These are phyloP conservation scores for Leptopilina myrica DNA, from an alignment of 2,888 invertebrate species.

Conservation along the genomic window DNA sequence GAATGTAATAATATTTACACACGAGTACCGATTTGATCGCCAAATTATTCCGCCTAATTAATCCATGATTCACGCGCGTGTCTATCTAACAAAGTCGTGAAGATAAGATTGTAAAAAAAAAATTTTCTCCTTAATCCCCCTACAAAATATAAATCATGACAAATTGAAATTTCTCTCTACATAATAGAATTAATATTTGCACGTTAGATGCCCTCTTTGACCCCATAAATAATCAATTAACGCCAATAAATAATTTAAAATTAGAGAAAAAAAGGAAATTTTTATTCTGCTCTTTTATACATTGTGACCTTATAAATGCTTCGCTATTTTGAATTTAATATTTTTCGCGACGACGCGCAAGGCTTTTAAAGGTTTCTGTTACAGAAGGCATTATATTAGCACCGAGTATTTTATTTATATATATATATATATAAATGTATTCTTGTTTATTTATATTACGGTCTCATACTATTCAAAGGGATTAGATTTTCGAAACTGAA, in stretches of 20 bases:
- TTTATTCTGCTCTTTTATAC: too few species aligned
- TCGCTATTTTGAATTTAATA: slow-evolving; percentile 3
- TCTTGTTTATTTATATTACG: background rate
- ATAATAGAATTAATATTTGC: background rate
- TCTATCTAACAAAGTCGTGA: background rate
- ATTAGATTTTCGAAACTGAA: slow-evolving; percentile 13
- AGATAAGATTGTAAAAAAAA: background rate
- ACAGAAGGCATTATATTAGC: slow-evolving; percentile 6
- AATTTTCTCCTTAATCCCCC: background rate
- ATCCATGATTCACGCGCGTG: background rate
- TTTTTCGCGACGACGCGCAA: background rate
- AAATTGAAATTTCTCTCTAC: background rate
- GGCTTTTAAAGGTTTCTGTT: slow-evolving; percentile 5
- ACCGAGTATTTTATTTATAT: too few species aligned
- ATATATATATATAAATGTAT: too few species aligned
- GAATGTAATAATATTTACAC: slow-evolving; percentile 7
- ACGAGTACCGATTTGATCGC: background rate
- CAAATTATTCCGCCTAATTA: slow-evolving; percentile 15
- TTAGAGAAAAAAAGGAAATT: background rate
- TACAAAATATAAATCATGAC: background rate
- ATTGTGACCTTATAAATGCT: slow-evolving; percentile 19
- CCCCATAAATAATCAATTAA: slow-evolving; percentile 33
- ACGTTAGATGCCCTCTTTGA: background rate
- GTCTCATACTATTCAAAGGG: slow-evolving; percentile 5
- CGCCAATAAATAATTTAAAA: background rate